Conservation (phyloP, 2,797 vertebrate genomes). For the Alca torda region DNA sequence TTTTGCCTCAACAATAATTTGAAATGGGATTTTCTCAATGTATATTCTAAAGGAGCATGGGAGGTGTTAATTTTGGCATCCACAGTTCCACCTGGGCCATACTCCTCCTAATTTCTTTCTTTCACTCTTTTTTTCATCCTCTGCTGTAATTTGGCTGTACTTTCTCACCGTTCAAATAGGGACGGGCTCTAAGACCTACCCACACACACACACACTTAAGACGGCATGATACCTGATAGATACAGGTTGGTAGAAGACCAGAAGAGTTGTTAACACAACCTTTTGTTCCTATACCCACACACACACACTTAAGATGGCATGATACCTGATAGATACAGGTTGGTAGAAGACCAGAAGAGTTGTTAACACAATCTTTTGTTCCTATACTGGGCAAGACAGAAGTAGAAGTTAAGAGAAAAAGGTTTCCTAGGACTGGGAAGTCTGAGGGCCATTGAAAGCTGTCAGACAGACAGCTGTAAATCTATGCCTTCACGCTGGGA, state of each 20-base stretch:
- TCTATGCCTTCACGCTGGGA: rapidly evolving
- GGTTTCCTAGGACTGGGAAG: not conserved
- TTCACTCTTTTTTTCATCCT: not conserved
- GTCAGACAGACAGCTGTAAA: not conserved
- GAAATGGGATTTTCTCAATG: not conserved
- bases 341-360: not conserved
- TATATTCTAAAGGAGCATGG: not conserved
- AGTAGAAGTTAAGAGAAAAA: not conserved
- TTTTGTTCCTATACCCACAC: not conserved
- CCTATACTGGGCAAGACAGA: not conserved
- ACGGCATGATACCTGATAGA: not conserved
- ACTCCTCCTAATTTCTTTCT: not conserved
- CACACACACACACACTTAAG: not conserved
- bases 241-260: not conserved
- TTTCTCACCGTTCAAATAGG: not conserved
- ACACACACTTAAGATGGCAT: not conserved
- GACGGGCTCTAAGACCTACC: not conserved
- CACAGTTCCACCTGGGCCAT: not conserved
- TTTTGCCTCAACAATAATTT: not conserved
- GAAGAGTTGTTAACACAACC: not conserved
- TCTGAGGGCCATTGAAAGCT: not conserved
- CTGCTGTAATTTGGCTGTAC: not conserved
- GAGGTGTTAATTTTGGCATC: not conserved
- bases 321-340: not conserved
- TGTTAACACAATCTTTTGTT: not conserved